phyloP scores from a whole-genome alignment of 2,113 vertebrate genomes.

The Atlantisia rogersi region DNA sequence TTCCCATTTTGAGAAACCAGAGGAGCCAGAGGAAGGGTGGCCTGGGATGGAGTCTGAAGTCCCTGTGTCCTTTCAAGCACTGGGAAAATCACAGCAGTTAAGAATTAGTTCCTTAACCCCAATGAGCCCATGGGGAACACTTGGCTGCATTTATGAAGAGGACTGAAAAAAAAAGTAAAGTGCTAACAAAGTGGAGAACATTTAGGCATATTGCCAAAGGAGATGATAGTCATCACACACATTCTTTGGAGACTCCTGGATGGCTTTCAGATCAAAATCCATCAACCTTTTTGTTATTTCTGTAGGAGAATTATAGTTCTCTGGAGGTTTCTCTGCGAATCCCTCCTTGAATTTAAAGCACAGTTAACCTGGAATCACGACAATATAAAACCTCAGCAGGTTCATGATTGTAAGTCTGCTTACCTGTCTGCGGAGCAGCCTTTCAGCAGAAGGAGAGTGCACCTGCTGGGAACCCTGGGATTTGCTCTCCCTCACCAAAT shows the following conservation, averaged over 20 bases:
- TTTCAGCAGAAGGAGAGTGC: constrained; percentile 83
- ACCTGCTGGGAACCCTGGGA: constrained; percentile 80
- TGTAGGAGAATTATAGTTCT: constrained; percentile 33
- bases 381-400: background rate
- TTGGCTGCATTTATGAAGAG: constrained; percentile 44
- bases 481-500: constrained; percentile 78
- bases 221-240: constrained; percentile 20
- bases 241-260: constrained; percentile 22
- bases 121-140: background rate
- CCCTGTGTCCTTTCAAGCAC: constrained; percentile 16
- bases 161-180: constrained; percentile 12
- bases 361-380: background rate
- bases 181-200: constrained; percentile 22
- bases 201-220: constrained; percentile 40
- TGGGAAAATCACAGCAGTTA: constrained; percentile 35
- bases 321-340: background rate
- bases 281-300: constrained; percentile 40
- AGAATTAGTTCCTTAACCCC: constrained; percentile 47
- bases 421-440: constrained; percentile 95
- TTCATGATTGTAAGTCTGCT: background rate
- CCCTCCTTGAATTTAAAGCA: constrained; percentile 14
- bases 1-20: background rate
- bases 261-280: constrained; percentile 42
- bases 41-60: background rate
- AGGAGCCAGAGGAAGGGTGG: background rate